These are phyloP conservation scores for Yponomeuta cagnagella DNA, from an alignment of 2,888 invertebrate species.

Conservation along the genomic window DNA sequence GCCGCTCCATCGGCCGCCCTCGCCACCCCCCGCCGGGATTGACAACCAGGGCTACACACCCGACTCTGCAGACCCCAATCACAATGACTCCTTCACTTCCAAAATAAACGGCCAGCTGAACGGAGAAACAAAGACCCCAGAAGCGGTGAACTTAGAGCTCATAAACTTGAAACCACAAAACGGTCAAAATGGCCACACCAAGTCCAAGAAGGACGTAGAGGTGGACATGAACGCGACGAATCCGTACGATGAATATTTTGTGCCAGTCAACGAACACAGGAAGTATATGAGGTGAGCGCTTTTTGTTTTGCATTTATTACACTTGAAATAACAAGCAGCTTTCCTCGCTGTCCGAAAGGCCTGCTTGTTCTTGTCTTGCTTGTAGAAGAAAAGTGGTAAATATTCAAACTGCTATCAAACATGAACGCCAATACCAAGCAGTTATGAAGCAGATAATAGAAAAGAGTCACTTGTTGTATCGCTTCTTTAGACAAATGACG, in stretches of 20 bases:
- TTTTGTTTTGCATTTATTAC: constrained; percentile 2
- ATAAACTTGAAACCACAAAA: constrained; percentile 81
- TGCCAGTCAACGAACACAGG: constrained; percentile 88
- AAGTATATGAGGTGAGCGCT: constrained; percentile 86
- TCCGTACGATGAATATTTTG: constrained; percentile 89
- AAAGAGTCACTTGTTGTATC: too few relatives aligned
- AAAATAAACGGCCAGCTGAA: constrained; percentile 40
- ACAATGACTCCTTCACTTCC: constrained; percentile 70
- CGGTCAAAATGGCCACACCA: constrained; percentile 47
- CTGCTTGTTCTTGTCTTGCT: too few relatives aligned
- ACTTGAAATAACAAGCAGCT: neutral
- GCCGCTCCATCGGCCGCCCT: constrained; percentile 65
- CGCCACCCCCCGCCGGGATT: constrained; percentile 46
- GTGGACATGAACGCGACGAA: constrained; percentile 79
- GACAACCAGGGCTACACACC: constrained; percentile 68
- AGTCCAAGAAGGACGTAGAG: constrained; percentile 80
- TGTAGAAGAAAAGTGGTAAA: too few relatives aligned
- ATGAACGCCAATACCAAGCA: too few relatives aligned
- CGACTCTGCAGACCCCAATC: constrained; percentile 61
- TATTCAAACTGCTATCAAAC: too few relatives aligned
- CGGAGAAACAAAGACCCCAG: constrained; percentile 67
- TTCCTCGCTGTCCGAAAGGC: too few relatives aligned
- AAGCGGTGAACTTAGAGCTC: constrained; percentile 87
- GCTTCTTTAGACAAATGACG: too few relatives aligned
- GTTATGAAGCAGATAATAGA: too few relatives aligned